Evolutionary conservation across 2,113 vertebrate species (phyloP).

Genomic region (Lophius piscatorius): DNA sequence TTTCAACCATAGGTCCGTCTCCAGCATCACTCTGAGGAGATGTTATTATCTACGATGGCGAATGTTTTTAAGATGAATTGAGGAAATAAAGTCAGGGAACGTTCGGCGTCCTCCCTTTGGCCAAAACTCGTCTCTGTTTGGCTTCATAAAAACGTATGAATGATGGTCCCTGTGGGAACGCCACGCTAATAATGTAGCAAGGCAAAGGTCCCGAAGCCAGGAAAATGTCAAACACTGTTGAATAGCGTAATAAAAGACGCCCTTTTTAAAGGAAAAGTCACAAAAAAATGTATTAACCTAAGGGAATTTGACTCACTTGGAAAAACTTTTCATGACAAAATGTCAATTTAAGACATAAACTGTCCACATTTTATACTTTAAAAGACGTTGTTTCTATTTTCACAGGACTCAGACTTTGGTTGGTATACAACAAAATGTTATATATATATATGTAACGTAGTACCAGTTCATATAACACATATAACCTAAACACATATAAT

Average conservation of each 20-base stretch:
- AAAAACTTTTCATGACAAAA: not conserved
- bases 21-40: not conserved
- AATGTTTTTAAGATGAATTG: conserved; percentile 18
- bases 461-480: no score
- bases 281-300: not conserved
- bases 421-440: no score
- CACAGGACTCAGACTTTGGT: no score
- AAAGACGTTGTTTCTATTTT: no score
- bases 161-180: not conserved
- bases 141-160: conserved; percentile 1
- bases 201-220: not conserved
- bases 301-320: not conserved
- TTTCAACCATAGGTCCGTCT: no score
- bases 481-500: no score
- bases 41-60: not conserved
- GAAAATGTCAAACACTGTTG: no score
- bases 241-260: no score
- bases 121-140: conserved; percentile 23
- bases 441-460: no score
- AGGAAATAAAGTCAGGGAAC: conserved; percentile 30
- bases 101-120: conserved; percentile 24
- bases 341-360: no score
- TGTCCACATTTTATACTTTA: no score
- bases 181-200: not conserved
- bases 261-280: no score